Base-by-base conservation (phyloP, 2,113 vertebrate genomes). In the Eupsittula cactorum region DNA sequence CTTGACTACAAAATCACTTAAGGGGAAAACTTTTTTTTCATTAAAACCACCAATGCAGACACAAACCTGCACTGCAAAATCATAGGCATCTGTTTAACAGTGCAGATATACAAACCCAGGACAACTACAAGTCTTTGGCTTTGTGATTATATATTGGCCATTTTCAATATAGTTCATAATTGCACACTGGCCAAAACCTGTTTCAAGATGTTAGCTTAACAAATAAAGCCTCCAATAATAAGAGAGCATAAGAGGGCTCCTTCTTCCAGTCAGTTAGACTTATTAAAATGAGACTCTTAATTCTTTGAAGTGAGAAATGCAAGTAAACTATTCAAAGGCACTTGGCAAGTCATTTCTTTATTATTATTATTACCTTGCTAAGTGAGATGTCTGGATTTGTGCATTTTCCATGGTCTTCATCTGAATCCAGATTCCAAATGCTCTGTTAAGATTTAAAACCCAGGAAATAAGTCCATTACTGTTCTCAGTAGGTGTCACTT, bases 381-480 rank as follows among this genome's bases (percentile, higher is more conserved):
- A 95, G 33, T 74, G 93, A 97, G 92, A 94, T 67, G 93, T 97
- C 88, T 93, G 81, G 62, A 89, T 94, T 64, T 87, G 78, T 76
- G 20, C 84, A 62, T 94, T 96, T 96, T 94, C 91, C 91, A 95
- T 55, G 91, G 88, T 97, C 76, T 96, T 97, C 83, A 57, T 96
- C 88, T 62, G 93, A 96, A 90, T 96, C 94, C 74, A 79, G 88
- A 81, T 67, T 96, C 86, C 42, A 89, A 97, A 94, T 24, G 33
- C 78, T 79, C 18, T 37, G 60, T 95, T 31, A 76, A 90, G 87
- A 89, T 92, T 95, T 75, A 77, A 96, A 96, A 95, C 74, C 93
- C 93, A 77, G 97, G 96, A 97, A 95, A 96, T 87, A 87, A 91
- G 86, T 49, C 88, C 92, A 91, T 97, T 93, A 86, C 92, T 24